Conservation (phyloP, 2,888 invertebrate species). For the Perizoma affinitatum region DNA sequence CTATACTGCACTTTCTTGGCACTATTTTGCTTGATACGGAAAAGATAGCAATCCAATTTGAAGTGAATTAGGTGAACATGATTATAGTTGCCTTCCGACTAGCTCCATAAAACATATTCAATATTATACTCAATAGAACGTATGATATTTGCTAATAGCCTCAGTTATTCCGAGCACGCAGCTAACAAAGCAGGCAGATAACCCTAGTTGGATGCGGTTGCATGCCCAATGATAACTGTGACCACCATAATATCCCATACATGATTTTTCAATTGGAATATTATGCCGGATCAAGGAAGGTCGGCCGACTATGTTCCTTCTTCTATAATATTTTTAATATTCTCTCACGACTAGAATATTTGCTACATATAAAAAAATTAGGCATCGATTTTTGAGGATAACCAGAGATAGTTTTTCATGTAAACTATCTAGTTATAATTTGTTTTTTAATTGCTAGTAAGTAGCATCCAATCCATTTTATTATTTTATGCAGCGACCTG, state of each 20-base stretch:
- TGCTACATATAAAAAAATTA: no score
- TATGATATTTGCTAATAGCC: constrained; percentile 76
- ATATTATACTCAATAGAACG: constrained; percentile 60
- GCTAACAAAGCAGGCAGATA: constrained; percentile 79
- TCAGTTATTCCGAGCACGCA: constrained; percentile 73
- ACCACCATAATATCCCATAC: constrained; percentile 65
- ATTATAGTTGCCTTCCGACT: constrained; percentile 36
- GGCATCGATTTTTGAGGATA: no score
- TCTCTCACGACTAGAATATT: no score
- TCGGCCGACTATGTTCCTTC: constrained; percentile 31
- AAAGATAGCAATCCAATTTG: constrained; percentile 27
- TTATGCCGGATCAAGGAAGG: constrained; percentile 50
- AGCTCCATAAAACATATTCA: constrained; percentile 49
- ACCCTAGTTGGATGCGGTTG: constrained; percentile 61
- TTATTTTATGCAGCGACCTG: no score
- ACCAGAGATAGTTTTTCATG: no score
- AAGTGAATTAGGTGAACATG: constrained; percentile 35
- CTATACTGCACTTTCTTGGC: no score
- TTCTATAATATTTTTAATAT: neutral
- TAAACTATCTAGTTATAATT: no score
- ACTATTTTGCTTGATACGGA: constrained; percentile 7
- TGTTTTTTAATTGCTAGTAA: no score
- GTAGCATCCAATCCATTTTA: no score
- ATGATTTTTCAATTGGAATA: constrained; percentile 59
- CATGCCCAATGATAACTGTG: constrained; percentile 60